These are phyloP conservation scores for Cabera pusaria DNA, from an alignment of 2,888 invertebrate species.

Conservation along the genomic window DNA sequence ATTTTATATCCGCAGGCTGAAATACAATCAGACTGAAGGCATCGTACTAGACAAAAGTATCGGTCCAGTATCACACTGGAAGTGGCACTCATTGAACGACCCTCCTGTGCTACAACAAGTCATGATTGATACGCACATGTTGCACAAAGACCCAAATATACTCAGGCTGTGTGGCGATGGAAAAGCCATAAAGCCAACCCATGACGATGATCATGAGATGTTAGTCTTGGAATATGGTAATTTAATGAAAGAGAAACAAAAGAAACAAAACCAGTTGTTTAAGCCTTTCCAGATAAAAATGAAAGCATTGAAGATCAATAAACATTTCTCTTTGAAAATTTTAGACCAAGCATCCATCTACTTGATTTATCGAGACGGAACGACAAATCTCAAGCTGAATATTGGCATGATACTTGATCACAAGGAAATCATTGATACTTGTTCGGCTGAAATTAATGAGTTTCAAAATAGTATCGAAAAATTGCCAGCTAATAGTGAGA, in stretches of 20 bases:
- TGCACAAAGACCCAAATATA: no score
- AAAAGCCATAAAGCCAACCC: no score
- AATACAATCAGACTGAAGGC: slow-evolving; percentile 61
- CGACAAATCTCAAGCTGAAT: slow-evolving; percentile 41
- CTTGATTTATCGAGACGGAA: slow-evolving; percentile 45
- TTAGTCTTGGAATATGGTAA: slow-evolving; percentile 52
- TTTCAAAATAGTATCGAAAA: slow-evolving; percentile 21
- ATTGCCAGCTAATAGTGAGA: no score
- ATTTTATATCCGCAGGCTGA: slow-evolving; percentile 40
- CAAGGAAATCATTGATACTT: slow-evolving; percentile 61
- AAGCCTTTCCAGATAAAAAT: slow-evolving; percentile 51
- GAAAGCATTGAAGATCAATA: slow-evolving; percentile 54
- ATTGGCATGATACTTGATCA: slow-evolving; percentile 62
- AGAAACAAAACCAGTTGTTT: slow-evolving; percentile 42
- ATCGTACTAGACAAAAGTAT: slow-evolving; percentile 46
- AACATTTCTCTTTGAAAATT: slow-evolving; percentile 53
- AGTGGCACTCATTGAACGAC: slow-evolving; percentile 61
- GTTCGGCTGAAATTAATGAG: slow-evolving; percentile 35
- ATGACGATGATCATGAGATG: slow-evolving; percentile 13
- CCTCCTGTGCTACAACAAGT: slow-evolving; percentile 49
- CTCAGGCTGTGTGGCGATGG: no score
- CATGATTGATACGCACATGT: no score
- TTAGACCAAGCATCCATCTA: slow-evolving; percentile 52
- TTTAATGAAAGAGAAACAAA: slow-evolving; percentile 40
- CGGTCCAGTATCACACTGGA: slow-evolving; percentile 49